phyloP scores from a whole-genome alignment of 1,140 invertebrate genomes.

The Leptonema lineaticorne region DNA sequence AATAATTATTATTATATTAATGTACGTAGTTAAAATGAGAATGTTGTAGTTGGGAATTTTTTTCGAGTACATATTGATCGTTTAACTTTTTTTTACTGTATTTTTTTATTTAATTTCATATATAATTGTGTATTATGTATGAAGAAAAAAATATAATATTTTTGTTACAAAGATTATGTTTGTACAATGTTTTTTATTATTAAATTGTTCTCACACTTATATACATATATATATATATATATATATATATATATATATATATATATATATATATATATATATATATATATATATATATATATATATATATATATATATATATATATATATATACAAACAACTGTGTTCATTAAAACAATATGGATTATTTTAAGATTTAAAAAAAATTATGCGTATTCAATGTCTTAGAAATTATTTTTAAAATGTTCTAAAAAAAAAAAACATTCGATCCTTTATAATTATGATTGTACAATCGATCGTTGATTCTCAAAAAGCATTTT shows the following conservation, averaged over 20 bases:
- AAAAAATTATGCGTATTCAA: too few species aligned
- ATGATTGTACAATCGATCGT: too few species aligned
- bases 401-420: too few species aligned
- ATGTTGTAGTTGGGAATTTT: conserved; percentile 33
- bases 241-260: background rate
- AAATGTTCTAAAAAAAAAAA: too few species aligned
- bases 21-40: conserved; percentile 29
- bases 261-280: background rate
- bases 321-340: conserved; percentile 5
- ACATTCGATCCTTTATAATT: too few species aligned
- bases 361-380: conserved; percentile 18
- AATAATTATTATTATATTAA: too few species aligned
- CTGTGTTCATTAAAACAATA: conserved; percentile 28
- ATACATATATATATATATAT: background rate
- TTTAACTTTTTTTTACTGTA: conserved; percentile 39
- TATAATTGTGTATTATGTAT: conserved; percentile 15
- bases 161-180: conserved; percentile 18
- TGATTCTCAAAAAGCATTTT: too few species aligned
- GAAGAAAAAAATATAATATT: background rate
- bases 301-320: background rate
- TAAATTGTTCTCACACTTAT: conserved; percentile 26
- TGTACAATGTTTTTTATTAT: conserved; percentile 26
- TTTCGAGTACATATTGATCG: conserved; percentile 32
- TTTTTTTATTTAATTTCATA: conserved; percentile 37
- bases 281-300: background rate